A percentile compares a stretch with the other conserved stretches of the same genome.
phyloP scores from a whole-genome alignment of 2,888 invertebrate genomes.

The Spialia ferax region DNA sequence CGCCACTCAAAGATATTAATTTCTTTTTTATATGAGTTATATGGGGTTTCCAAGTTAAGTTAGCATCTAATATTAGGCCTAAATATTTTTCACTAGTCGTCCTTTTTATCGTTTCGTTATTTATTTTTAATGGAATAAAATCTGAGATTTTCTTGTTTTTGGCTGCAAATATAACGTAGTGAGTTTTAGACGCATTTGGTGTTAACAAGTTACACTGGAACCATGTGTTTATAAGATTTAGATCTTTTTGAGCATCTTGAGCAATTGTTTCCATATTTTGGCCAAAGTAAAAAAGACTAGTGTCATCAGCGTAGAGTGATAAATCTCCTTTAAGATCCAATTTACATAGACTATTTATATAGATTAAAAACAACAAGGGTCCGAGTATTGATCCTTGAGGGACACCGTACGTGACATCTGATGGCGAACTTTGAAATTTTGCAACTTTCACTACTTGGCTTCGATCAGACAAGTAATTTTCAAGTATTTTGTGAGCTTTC shows the following conservation, averaged over 20 bases:
- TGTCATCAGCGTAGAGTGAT: not conserved
- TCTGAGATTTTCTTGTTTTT: not conserved
- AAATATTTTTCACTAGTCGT: not conserved
- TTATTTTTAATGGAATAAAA: not conserved
- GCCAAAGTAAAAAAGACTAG: not conserved
- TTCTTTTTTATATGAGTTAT: not conserved
- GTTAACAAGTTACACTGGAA: not conserved
- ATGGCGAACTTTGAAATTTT: not conserved
- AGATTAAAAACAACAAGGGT: not conserved
- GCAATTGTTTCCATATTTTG: not conserved
- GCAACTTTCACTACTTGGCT: not conserved
- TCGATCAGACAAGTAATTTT: not conserved
- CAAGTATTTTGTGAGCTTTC: not conserved
- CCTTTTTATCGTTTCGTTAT: not conserved
- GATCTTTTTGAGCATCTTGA: not conserved
- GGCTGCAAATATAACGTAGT: not conserved
- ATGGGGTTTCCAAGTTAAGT: not conserved
- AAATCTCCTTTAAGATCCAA: not conserved
- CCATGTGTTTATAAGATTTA: not conserved
- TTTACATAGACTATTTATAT: not conserved
- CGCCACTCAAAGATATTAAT: not conserved
- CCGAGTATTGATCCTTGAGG: not conserved
- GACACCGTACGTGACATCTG: not conserved
- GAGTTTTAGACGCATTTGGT: not conserved
- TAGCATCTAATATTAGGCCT: not conserved